phyloP scores from a whole-genome alignment of 2,113 vertebrate species.

The Rissa tridactyla region DNA sequence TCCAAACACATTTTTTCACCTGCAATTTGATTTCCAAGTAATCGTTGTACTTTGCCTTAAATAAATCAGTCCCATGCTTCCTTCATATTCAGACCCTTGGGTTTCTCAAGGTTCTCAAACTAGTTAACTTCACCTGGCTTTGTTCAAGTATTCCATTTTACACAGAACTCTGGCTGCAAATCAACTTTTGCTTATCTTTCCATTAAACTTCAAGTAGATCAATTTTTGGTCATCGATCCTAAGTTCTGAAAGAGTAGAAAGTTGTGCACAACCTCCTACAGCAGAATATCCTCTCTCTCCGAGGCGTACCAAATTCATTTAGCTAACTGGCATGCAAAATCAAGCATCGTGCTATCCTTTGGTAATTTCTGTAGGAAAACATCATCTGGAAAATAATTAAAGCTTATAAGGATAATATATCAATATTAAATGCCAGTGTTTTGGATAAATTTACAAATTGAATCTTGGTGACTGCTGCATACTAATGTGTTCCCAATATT shows the following conservation, averaged over 20 bases:
- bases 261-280: background rate
- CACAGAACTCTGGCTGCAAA: background rate
- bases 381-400: background rate
- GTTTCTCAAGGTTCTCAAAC: background rate
- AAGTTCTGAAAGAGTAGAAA: background rate
- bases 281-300: background rate
- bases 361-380: background rate
- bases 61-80: background rate
- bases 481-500: background rate
- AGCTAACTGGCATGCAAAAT: background rate
- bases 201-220: background rate
- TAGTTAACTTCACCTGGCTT: background rate
- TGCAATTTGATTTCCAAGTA: background rate
- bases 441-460: background rate
- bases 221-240: background rate
- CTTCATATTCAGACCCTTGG: background rate
- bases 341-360: background rate
- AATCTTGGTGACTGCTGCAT: background rate
- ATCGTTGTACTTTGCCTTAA: background rate
- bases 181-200: background rate
- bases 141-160: background rate
- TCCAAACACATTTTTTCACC: background rate
- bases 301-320: background rate
- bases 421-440: background rate
- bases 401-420: background rate